phyloP scores from a whole-genome alignment of 2,113 vertebrate species.

The Reinhardtius hippoglossoides region DNA sequence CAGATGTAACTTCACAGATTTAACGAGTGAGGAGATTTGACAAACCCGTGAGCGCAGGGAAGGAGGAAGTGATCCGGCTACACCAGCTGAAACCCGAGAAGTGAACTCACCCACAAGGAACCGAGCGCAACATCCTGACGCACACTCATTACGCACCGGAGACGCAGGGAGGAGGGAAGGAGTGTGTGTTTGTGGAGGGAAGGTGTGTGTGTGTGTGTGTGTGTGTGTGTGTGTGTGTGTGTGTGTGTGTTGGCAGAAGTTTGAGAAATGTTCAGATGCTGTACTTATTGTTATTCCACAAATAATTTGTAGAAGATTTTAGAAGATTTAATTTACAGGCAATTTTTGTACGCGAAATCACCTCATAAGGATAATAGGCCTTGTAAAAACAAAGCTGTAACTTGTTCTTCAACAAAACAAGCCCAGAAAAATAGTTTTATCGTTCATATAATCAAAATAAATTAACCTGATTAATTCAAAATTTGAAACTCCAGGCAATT shows the following conservation, averaged over 20 bases:
- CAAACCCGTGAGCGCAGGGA: background rate
- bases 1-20: background rate
- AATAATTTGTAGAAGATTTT: too few species aligned
- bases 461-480: too few species aligned
- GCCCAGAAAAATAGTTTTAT: too few species aligned
- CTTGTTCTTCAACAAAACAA: too few species aligned
- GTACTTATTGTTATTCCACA: too few species aligned
- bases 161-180: conserved; percentile 4
- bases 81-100: conserved; percentile 3
- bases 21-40: background rate
- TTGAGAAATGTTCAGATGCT: background rate
- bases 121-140: conserved; percentile 42
- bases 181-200: background rate
- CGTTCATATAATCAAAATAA: too few species aligned
- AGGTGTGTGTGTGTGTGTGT: background rate
- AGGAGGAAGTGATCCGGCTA: background rate
- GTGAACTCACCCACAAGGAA: conserved; percentile 20
- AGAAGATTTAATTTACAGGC: too few species aligned
- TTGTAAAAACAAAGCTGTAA: too few species aligned
- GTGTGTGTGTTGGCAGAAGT: background rate
- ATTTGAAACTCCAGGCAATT: too few species aligned
- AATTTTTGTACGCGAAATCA: too few species aligned
- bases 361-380: too few species aligned
- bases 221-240: conserved; percentile 12
- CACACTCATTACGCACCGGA: conserved; percentile 47